Evolutionary conservation across 92 coral and sea anemone species (phyloP), one percentile per base, ranked within the genome.

Genomic region (Bergia sp.): DNA sequence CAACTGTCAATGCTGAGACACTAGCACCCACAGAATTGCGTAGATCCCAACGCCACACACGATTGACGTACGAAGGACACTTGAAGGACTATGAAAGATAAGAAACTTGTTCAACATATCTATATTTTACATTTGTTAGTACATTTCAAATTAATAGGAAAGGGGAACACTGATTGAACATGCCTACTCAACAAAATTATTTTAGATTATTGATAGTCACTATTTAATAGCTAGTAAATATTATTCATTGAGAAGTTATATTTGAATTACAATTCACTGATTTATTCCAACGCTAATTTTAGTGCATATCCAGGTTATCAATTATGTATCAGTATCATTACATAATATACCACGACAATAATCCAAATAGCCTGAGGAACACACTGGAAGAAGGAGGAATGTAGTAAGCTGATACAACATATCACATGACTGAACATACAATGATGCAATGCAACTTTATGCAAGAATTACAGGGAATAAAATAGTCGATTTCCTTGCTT

Each of bases 11-110:
- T 84, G 37, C 80, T 29, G 85, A 88, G 65, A 72, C 74, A 64
- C 85, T 79, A 81, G 18, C 89, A 71, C 73, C 61, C 45, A 83
- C 86, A 85, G 49, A 45, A 20, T 86, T 78, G 74, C 82, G 89
- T 55, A 89, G 92, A 93, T 93, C 94, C 43, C 86, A 91, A 90
- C 91, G 90, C 74, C 77, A 79, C 29, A 61, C 85, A 77, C 81
- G 83, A 85, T 81, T 91, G 18, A 83, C 86, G 44, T 87, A 66
- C 87, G 91, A 86, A 53, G 91, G 89, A 41, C 86, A 87, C 37
- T 86, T 89, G 44, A 92, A 89, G 87, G 92, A 86, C 89, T 86
- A 90, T 64, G 7, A 80, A 73, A 82, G 45, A 84, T 80, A 85
- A 76, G 80, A 50, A 76, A 39, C 41, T 29, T 72, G 36, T 72